These are phyloP conservation scores for Hylomyscus alleni DNA, from an alignment of 2,797 vertebrate species.

Conservation along the genomic window DNA sequence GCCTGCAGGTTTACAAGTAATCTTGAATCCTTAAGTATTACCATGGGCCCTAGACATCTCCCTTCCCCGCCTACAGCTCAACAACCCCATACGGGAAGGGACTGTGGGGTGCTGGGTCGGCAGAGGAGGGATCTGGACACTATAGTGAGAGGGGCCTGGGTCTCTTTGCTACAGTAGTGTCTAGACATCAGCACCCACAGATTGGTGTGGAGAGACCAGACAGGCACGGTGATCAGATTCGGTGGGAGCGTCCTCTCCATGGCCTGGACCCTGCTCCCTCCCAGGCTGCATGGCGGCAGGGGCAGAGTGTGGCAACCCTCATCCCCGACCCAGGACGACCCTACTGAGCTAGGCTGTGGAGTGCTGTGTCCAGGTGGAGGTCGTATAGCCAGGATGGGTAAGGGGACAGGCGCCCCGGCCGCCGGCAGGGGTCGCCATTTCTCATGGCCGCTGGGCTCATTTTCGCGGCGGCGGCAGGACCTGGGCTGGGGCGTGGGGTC, in stretches of 20 bases:
- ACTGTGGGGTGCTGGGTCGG: neutral
- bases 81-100: neutral
- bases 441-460: constrained; percentile 69
- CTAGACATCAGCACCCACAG: neutral
- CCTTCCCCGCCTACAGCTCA: neutral
- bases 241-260: neutral
- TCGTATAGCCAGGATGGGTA: neutral
- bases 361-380: neutral
- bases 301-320: neutral
- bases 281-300: neutral
- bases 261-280: neutral
- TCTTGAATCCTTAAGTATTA: neutral
- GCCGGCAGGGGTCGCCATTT: constrained; percentile 74
- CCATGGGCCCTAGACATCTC: neutral
- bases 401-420: neutral
- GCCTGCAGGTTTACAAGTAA: neutral
- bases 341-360: neutral
- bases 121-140: neutral
- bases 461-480: constrained; percentile 16
- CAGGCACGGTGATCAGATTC: neutral
- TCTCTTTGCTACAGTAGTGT: neutral
- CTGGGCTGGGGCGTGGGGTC: neutral
- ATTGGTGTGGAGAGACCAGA: neutral
- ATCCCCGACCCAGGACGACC: neutral
- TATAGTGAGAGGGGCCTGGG: neutral